Evolutionary conservation across 2,888 invertebrate species (phyloP).

Genomic region (Salpingus planirostris): DNA sequence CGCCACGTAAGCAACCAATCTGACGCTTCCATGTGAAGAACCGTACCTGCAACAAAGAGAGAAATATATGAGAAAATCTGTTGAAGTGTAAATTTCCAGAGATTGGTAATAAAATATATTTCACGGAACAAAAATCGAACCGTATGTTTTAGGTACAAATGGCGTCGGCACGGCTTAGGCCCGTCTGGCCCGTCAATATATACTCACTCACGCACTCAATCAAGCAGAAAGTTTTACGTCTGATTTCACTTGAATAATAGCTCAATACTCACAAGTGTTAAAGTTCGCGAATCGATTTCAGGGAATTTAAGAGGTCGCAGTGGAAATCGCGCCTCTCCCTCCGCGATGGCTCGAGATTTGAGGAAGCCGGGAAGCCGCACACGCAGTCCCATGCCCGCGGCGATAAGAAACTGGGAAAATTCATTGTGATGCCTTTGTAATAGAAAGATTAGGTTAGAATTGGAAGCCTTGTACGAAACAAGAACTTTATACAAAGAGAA

Average conservation of each 20-base stretch:
- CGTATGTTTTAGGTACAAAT: conserved; percentile 18
- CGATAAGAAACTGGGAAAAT: conserved; percentile 26
- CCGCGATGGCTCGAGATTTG: no score
- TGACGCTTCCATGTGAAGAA: no score
- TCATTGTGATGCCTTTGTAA: conserved; percentile 30
- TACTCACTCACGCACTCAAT: conserved; percentile 34
- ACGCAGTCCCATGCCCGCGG: conserved; percentile 7
- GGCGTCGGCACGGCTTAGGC: conserved; percentile 12
- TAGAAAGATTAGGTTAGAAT: conserved; percentile 31
- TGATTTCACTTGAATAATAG: conserved; percentile 39
- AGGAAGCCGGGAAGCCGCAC: conserved; percentile 9
- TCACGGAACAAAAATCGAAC: conserved; percentile 18
- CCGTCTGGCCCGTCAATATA: conserved; percentile 20
- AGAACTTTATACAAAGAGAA: no score
- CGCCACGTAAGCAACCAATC: no score
- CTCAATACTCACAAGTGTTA: conserved; percentile 34
- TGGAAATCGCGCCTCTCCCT: no score
- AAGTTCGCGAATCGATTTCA: conserved; percentile 27
- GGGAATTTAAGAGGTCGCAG: conserved; percentile 22
- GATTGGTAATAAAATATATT: conserved; percentile 25
- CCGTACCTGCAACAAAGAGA: no score
- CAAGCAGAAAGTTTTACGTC: conserved; percentile 38
- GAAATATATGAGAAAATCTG: conserved; percentile 22
- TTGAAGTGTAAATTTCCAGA: conserved; percentile 22
- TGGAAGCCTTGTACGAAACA: no score